Percentiles rank a stretch among this genome's conserved stretches.
Evolutionary conservation across 1,140 invertebrate species (phyloP).

Genomic region (Drosophila setifemur): DNA sequence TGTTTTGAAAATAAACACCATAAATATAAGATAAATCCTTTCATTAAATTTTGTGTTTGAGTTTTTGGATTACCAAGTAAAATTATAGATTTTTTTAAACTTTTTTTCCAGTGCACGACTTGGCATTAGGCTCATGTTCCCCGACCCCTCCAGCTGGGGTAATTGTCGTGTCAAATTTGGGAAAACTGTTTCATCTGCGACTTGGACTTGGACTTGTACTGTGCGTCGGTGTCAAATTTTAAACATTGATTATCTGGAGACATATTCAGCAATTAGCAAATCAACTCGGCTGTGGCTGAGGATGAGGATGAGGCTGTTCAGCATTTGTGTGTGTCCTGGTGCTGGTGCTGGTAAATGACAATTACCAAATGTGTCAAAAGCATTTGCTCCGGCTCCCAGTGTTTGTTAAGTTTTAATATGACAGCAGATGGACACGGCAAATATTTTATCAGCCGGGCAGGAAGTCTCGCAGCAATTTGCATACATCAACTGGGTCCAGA

Average conservation of each 20-base stretch:
- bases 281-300: constrained; percentile 73
- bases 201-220: constrained; percentile 37
- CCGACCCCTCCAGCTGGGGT: constrained; percentile 13
- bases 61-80: too few species aligned
- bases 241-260: constrained; percentile 82
- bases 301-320: constrained; percentile 15
- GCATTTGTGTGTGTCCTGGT: neutral
- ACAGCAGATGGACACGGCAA: constrained; percentile 63
- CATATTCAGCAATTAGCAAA: constrained; percentile 82
- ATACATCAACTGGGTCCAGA: constrained; percentile 30
- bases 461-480: constrained; percentile 55
- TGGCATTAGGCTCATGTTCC: neutral
- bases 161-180: constrained; percentile 77
- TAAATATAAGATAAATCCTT: too few species aligned
- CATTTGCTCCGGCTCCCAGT: constrained; percentile 24
- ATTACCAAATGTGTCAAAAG: constrained; percentile 79
- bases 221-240: constrained; percentile 70
- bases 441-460: constrained; percentile 49
- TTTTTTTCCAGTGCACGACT: neutral
- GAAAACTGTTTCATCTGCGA: constrained; percentile 27
- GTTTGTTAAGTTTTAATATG: constrained; percentile 75
- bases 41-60: too few species aligned
- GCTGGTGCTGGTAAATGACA: constrained; percentile 59
- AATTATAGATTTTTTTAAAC: too few species aligned
- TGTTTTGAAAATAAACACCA: too few species aligned